Evolutionary conservation across 1,140 invertebrate species (phyloP).

Genomic region (Papilio dardanus): DNA sequence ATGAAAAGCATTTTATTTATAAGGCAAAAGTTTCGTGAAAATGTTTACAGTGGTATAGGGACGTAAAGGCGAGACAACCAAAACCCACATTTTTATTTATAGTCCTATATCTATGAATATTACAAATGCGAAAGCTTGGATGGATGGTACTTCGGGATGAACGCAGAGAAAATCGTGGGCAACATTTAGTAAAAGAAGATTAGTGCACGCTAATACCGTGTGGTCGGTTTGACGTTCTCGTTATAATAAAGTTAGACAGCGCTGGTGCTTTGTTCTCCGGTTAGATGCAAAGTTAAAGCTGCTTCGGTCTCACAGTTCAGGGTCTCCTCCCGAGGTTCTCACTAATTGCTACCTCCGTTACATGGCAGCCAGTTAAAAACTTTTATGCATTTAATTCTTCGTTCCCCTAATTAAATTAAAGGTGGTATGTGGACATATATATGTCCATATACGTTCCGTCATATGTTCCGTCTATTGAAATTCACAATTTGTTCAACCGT

Average conservation of each 20-base stretch:
- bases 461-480: too few relatives aligned
- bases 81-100: too few relatives aligned
- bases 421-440: too few relatives aligned
- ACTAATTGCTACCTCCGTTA: not conserved
- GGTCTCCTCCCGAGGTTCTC: not conserved
- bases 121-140: too few relatives aligned
- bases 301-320: not conserved
- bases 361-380: not conserved
- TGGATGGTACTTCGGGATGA: too few relatives aligned
- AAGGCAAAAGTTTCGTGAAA: too few relatives aligned
- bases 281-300: not conserved
- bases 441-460: too few relatives aligned
- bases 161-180: not conserved
- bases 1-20: too few relatives aligned
- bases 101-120: too few relatives aligned
- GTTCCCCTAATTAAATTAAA: not conserved
- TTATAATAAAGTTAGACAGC: constrained; percentile 4
- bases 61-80: too few relatives aligned
- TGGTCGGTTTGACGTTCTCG: not conserved
- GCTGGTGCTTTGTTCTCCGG: not conserved
- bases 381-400: not conserved
- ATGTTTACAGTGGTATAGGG: too few relatives aligned
- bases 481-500: too few relatives aligned
- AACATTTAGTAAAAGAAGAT: not conserved
- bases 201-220: not conserved